Evolutionary conservation across 1,140 invertebrate genomes (phyloP).

Genomic region (Drosophila insularis): DNA sequence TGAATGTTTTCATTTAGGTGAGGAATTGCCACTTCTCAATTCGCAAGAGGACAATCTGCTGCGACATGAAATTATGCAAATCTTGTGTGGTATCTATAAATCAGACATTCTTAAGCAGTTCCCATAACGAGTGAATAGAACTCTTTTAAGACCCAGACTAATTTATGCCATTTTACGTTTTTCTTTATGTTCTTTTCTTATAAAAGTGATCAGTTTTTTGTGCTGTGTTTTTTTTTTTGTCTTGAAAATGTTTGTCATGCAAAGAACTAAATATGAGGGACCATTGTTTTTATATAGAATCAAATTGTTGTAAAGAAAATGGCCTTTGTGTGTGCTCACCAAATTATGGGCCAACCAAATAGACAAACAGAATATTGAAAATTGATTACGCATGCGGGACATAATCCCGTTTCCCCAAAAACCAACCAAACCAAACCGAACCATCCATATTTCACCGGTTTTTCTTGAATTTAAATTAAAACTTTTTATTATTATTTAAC

Average conservation of each 20-base stretch:
- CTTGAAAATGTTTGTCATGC: conserved; percentile 44
- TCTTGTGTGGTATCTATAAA: conserved; percentile 54
- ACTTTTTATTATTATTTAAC: conserved; percentile 20
- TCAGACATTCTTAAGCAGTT: conserved; percentile 48
- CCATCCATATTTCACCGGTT: conserved; percentile 49
- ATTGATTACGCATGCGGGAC: conserved; percentile 31
- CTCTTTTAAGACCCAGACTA: conserved; percentile 26
- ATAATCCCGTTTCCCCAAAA: neutral
- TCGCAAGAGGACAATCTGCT: neutral
- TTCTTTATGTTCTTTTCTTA: neutral
- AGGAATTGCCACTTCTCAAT: conserved; percentile 19
- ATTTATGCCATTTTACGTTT: conserved; percentile 47
- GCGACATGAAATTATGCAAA: conserved; percentile 46
- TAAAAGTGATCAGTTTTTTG: neutral
- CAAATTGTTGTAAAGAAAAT: no score
- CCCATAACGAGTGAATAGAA: conserved; percentile 28
- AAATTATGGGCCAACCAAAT: neutral
- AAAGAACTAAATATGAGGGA: neutral
- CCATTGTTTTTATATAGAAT: conserved; percentile 40
- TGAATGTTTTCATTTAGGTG: conserved; percentile 8
- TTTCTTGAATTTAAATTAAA: conserved; percentile 56
- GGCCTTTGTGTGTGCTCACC: neutral
- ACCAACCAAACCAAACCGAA: neutral
- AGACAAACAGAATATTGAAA: neutral
- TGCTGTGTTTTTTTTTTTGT: conserved; percentile 35